phyloP scores from a whole-genome alignment of 2,113 vertebrate species.

The Sceloporus tristichus region DNA sequence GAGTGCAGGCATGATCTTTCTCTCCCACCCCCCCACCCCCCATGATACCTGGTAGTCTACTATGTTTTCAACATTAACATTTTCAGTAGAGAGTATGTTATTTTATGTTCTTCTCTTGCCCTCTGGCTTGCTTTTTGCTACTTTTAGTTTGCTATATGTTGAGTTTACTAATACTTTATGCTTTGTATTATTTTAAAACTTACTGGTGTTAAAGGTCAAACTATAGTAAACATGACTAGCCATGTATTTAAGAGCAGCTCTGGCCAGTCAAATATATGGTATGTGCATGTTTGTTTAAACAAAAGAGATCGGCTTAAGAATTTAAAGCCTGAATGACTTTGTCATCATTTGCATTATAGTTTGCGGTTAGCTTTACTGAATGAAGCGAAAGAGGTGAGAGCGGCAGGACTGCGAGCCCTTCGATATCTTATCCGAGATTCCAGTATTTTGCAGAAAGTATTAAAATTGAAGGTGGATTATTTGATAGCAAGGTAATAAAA shows the following conservation, averaged over 20 bases:
- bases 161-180: no score
- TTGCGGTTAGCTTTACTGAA: constrained; percentile 94
- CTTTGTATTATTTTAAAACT: background rate
- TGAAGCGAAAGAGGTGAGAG: constrained; percentile 98
- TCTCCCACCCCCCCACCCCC: constrained; percentile 17
- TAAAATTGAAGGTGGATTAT: constrained; percentile 96
- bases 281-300: background rate
- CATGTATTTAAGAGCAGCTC: background rate
- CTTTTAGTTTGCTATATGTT: background rate
- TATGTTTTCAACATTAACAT: background rate
- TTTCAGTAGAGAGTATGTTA: background rate
- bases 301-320: background rate
- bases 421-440: constrained; percentile 96
- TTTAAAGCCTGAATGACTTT: background rate
- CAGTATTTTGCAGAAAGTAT: constrained; percentile 93
- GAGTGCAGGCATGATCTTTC: background rate
- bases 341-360: constrained; percentile 73
- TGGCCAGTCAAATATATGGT: background rate
- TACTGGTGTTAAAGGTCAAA: background rate
- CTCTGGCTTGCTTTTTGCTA: background rate
- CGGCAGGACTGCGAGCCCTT: constrained; percentile 94
- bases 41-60: background rate
- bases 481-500: constrained; percentile 91
- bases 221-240: background rate
- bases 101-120: background rate